Conservation (phyloP, 2,888 invertebrate genomes). For the Monochamus alternatus region DNA sequence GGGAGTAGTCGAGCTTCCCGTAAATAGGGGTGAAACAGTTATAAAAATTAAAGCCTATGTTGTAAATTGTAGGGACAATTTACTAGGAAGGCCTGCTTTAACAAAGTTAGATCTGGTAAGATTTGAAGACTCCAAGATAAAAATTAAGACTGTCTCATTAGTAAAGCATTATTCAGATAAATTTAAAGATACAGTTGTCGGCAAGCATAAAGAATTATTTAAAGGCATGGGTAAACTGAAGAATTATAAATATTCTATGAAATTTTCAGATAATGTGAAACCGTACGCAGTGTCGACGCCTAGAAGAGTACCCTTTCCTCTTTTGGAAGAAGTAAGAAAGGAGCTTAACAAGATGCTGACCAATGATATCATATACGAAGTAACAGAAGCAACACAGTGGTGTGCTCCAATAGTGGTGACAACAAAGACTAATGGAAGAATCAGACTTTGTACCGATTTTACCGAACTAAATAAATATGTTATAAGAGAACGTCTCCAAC, state of each 20-base stretch:
- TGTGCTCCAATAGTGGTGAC: slow-evolving; percentile 5
- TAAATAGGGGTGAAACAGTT: not conserved
- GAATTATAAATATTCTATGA: too few relatives aligned
- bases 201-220: not conserved
- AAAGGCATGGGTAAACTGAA: not conserved
- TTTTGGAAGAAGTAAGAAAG: not conserved
- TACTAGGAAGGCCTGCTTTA: slow-evolving; percentile 18
- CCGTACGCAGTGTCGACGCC: not conserved
- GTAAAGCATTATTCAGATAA: too few relatives aligned
- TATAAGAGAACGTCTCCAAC: not conserved
- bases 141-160: not conserved
- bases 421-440: not conserved
- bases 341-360: not conserved
- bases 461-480: slow-evolving; percentile 13
- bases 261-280: too few relatives aligned
- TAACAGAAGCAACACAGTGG: not conserved
- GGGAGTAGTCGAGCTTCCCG: not conserved
- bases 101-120: not conserved
- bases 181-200: not conserved
- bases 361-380: not conserved
- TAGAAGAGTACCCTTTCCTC: not conserved
- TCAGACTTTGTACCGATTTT: slow-evolving; percentile 1
- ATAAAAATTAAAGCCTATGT: slow-evolving; percentile 3
- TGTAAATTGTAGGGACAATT: slow-evolving; percentile 14
- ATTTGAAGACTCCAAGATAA: not conserved